A percentile compares a stretch with the other conserved stretches of the same genome.
Conservation (phyloP, 2,888 invertebrate genomes). For the Choristoneura rosaceana region DNA sequence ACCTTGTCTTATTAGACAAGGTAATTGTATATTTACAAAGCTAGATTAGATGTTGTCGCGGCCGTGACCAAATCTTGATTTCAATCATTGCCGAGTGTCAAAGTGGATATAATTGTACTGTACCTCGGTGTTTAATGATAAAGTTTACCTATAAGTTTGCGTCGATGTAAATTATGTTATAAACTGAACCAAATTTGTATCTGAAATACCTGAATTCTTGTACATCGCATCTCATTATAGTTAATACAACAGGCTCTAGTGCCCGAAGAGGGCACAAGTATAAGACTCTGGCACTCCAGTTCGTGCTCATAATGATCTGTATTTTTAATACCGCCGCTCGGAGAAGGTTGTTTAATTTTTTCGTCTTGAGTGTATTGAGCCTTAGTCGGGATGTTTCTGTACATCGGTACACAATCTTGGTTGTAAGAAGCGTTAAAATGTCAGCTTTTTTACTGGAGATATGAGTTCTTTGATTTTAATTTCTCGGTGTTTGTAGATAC, state of each 20-base stretch:
- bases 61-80: too few species aligned
- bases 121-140: too few species aligned
- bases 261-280: slow-evolving; percentile 12
- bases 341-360: slow-evolving; percentile 19
- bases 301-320: slow-evolving; percentile 33
- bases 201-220: neutral
- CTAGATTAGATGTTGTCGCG: too few species aligned
- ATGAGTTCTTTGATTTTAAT: neutral
- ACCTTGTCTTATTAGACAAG: too few species aligned
- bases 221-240: slow-evolving; percentile 28
- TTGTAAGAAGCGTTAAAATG: neutral
- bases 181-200: neutral
- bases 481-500: too few species aligned
- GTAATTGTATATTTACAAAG: too few species aligned
- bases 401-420: neutral
- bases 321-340: slow-evolving; percentile 17
- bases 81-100: too few species aligned
- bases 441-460: neutral
- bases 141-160: neutral
- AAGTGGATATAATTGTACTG: too few species aligned
- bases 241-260: slow-evolving; percentile 28
- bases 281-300: slow-evolving; percentile 22
- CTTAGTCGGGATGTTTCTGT: slow-evolving; percentile 3
- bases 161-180: neutral
- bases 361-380: slow-evolving; percentile 5